These are phyloP conservation scores for Poeciliopsis occidentalis DNA, from an alignment of 2,113 vertebrate species.

Conservation along the genomic window DNA sequence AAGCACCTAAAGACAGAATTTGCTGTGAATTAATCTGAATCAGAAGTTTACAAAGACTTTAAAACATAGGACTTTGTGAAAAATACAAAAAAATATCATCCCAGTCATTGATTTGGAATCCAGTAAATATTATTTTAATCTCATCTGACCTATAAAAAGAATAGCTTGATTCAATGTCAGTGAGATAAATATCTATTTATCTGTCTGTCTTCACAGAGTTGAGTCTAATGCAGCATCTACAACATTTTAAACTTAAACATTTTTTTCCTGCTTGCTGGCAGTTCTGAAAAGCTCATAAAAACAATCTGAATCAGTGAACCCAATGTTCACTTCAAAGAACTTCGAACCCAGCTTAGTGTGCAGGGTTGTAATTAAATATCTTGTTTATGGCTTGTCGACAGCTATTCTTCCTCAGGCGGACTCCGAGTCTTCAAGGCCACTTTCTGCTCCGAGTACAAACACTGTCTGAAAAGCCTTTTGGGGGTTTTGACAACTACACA, in stretches of 20 bases:
- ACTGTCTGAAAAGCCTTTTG: slow-evolving; percentile 3
- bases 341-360: neutral
- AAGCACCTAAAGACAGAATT: no score
- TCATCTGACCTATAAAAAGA: no score
- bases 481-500: slow-evolving; percentile 15
- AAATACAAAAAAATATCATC: no score
- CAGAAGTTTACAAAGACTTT: no score
- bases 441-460: neutral
- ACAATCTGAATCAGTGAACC: neutral
- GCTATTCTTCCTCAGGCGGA: neutral
- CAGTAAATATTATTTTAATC: no score
- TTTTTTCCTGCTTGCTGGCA: neutral
- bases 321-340: neutral
- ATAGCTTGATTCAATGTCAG: no score
- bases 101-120: no score
- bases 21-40: no score
- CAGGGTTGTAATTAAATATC: neutral
- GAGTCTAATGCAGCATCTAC: no score
- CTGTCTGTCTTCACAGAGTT: no score
- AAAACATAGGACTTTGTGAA: no score
- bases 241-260: neutral
- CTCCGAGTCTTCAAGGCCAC: slow-evolving; percentile 20
- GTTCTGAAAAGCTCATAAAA: neutral
- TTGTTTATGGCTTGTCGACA: slow-evolving; percentile 23
- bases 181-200: no score